Percentiles rank a stretch among this genome's conserved stretches.
Evolutionary conservation across 2,113 vertebrate genomes (phyloP).

Genomic region (Sinocyclocheilus maitianheensis): DNA sequence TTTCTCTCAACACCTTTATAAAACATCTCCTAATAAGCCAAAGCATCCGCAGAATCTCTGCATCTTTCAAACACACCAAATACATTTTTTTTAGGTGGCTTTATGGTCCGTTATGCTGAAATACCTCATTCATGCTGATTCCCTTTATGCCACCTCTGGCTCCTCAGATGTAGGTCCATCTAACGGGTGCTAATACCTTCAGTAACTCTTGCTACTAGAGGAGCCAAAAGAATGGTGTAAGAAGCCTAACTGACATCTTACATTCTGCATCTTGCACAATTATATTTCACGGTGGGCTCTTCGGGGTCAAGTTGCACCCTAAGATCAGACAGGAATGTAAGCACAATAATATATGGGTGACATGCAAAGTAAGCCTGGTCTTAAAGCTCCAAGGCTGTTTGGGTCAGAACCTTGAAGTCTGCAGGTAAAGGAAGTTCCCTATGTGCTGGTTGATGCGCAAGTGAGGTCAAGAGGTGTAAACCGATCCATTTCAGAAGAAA

Average conservation of each 20-base stretch:
- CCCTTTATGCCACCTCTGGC: background rate
- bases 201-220: background rate
- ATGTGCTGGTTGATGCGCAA: too few species aligned
- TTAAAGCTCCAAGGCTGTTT: background rate
- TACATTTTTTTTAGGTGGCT: background rate
- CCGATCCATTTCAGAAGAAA: too few species aligned
- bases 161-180: background rate
- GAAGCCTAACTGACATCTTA: background rate
- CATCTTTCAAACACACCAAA: background rate
- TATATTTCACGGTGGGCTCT: background rate
- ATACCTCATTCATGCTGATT: conserved; percentile 1
- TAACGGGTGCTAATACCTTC: background rate
- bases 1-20: background rate
- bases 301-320: too few species aligned
- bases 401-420: background rate
- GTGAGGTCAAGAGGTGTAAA: too few species aligned
- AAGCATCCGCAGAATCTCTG: background rate
- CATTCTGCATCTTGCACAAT: too few species aligned
- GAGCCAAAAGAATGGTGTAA: background rate
- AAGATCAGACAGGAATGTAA: background rate
- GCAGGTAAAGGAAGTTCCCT: too few species aligned
- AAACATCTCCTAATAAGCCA: background rate
- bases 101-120: background rate
- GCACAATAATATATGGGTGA: background rate
- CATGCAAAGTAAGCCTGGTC: background rate